Conservation (phyloP, 35 echinoderm and acorn worm genomes). For the Chiridota heheva region DNA sequence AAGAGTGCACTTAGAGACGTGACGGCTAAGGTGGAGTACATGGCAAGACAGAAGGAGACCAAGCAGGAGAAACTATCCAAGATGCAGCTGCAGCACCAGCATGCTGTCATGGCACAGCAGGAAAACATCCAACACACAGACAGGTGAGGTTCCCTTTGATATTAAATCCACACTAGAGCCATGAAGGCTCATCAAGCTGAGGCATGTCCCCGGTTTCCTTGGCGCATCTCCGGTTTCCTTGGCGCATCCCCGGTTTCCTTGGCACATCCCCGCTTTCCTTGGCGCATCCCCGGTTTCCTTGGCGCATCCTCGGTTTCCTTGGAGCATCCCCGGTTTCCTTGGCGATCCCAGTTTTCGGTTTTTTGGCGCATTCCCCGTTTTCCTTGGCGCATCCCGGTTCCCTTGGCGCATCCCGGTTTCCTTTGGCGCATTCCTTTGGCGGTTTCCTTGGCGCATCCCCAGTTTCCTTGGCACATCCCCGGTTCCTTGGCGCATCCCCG, state of each 20-base stretch:
- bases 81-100: constrained; percentile 73
- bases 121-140: constrained; percentile 40
- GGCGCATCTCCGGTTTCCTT: neutral
- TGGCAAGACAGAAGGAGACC: constrained; percentile 45
- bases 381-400: too few species aligned
- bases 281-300: too few species aligned
- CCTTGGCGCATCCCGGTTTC: too few species aligned
- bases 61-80: constrained; percentile 88
- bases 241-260: neutral
- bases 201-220: neutral
- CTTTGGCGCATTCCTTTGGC: too few species aligned
- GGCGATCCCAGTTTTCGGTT: neutral
- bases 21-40: constrained; percentile 59
- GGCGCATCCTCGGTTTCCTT: too few species aligned
- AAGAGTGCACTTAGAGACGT: constrained; percentile 64
- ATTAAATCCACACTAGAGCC: neutral
- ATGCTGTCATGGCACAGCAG: constrained; percentile 34
- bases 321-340: neutral
- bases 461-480: too few species aligned
- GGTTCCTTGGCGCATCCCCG: too few species aligned
- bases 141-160: constrained; percentile 39
- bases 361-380: too few species aligned
- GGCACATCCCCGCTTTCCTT: too few species aligned
- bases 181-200: neutral
- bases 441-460: too few species aligned